Base-by-base conservation (phyloP, 2,888 invertebrate species). In the Labia minor region DNA sequence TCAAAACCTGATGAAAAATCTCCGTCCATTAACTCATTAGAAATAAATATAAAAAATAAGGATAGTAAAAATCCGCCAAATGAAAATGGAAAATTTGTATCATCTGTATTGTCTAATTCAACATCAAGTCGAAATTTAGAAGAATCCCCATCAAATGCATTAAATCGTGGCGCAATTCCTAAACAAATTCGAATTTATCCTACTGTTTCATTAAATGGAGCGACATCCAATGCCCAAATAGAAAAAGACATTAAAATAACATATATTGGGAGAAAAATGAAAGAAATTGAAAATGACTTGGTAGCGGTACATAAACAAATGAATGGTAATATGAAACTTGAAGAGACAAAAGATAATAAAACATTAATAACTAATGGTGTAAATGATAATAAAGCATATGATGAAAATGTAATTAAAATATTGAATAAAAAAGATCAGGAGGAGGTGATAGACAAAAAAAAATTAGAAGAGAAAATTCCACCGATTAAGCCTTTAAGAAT, bases 361-460 rank as follows among this genome's bases (percentile, higher is more conserved):
- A 67, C 66, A 2, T 62, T 63, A 16, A 67, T 69, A 21, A 69
- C n/a, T n/a, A n/a, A 70, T 19, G 68, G 64, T 10, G 64, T 66
- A 18, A 69, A 67, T 1, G 67, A 68, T 2, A 68, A 68, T 1
- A 70, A 70, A 10, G 70, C 67, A 19, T n/a, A n/a, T n/a, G 68
- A 70, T 8, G 70, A 69, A 8, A 69, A n/a, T n/a, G n/a, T n/a
- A n/a, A n/a, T n/a, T n/a, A n/a, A n/a, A n/a, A n/a, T n/a, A n/a
- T n/a, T n/a, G n/a, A n/a, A 69, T 11, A 68, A 70, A 11, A 68
- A 68, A 10, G 68, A 66, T 11, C 69, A 65, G 19, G 68, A 66
- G 10, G 68, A 68, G 20, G 69, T n/a, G n/a, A n/a, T n/a, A n/a
- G n/a, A 67, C 67, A 65, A 10, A 64, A 67, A n/a, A 64, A 65